A percentile compares a stretch with the other conserved stretches of the same genome.
These are phyloP conservation scores for Pomacea maculata DNA, from an alignment of 1,140 invertebrate genomes.

Conservation along the genomic window DNA sequence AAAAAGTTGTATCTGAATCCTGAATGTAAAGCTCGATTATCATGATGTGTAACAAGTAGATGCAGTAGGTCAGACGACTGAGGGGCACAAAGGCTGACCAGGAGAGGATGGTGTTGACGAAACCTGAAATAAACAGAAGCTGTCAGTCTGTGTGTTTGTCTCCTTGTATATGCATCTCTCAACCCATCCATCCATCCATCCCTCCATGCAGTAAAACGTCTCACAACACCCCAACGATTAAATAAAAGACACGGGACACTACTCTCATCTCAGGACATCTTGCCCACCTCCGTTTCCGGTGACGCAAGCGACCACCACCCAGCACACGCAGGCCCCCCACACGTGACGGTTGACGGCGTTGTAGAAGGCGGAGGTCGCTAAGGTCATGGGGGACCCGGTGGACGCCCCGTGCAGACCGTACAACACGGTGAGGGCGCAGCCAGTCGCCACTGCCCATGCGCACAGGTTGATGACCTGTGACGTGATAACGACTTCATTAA, in stretches of 20 bases:
- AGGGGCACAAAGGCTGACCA: constrained; percentile 82
- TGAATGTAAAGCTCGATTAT: constrained; percentile 42
- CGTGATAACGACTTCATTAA: not conserved
- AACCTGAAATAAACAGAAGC: constrained; percentile 64
- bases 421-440: constrained; percentile 32
- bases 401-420: constrained; percentile 42
- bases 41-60: constrained; percentile 83
- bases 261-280: not conserved
- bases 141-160: no score
- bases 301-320: constrained; percentile 64
- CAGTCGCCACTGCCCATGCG: constrained; percentile 37
- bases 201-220: no score
- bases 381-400: constrained; percentile 27
- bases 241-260: not conserved
- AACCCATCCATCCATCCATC: no score
- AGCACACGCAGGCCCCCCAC: constrained; percentile 63
- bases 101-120: constrained; percentile 78
- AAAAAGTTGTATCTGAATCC: constrained; percentile 11
- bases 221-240: not conserved
- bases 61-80: constrained; percentile 82
- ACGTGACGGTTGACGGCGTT: constrained; percentile 53
- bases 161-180: no score
- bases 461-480: constrained; percentile 7
- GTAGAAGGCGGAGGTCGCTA: constrained; percentile 46
- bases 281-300: constrained; percentile 38